Conservation (phyloP, 1,140 invertebrate genomes). For the Ceratina japonica region DNA sequence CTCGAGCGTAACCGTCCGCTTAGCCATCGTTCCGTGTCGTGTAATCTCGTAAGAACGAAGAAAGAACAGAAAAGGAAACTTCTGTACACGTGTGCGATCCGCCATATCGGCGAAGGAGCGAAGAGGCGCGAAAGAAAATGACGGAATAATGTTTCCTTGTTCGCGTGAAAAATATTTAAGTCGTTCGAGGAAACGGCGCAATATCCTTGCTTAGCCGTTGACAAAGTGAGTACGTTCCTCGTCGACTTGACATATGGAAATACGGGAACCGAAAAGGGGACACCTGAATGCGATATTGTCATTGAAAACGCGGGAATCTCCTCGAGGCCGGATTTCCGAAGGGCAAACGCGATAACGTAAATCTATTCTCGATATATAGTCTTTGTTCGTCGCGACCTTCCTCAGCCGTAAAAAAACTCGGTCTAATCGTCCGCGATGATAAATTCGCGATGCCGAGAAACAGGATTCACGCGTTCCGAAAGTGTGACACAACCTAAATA, state of each 20-base stretch:
- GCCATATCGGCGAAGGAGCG: not conserved
- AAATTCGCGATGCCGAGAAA: too few relatives aligned
- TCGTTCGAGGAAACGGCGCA: too few relatives aligned
- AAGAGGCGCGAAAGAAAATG: not conserved
- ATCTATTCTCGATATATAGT: not conserved
- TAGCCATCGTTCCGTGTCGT: conserved; percentile 32
- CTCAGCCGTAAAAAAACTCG: not conserved
- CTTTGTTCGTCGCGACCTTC: not conserved
- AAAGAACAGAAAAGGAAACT: not conserved
- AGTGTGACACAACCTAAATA: not conserved
- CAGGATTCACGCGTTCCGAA: not conserved
- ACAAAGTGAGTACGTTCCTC: not conserved
- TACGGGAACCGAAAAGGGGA: not conserved
- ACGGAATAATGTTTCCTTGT: too few relatives aligned
- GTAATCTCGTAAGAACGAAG: conserved; percentile 23
- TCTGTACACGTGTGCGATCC: not conserved
- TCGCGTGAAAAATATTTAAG: too few relatives aligned
- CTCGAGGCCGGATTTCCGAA: not conserved
- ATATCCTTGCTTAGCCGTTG: not conserved
- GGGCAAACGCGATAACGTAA: not conserved
- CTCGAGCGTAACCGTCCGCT: conserved; percentile 4
- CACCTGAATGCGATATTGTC: conserved; percentile 1
- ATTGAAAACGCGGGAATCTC: not conserved
- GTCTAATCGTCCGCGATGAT: too few relatives aligned
- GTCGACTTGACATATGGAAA: conserved; percentile 11